Base-by-base conservation (phyloP, 1,140 invertebrate species). In the Psilanteris sp. region DNA sequence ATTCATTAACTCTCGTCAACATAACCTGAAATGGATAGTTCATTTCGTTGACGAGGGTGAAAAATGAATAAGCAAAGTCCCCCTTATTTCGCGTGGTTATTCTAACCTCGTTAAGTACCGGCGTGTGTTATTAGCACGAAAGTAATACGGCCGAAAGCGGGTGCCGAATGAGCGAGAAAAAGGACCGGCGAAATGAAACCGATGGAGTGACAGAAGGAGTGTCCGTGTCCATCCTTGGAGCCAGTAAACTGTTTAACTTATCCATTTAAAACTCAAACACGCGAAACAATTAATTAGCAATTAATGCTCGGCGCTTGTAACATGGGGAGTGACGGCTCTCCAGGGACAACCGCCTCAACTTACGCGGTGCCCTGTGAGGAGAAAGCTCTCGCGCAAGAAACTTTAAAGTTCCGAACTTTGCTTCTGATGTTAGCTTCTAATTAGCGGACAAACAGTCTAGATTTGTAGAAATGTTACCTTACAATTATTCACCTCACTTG, bases 241-340 rank as follows among this genome's bases (percentile, higher is more conserved):
- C 81, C 79, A 77, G 81, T 77, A 78, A 77, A 77, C 79, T 83
- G 82, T 87, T 86, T 85, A 83, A 86, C 77, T 86, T 86, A 83
- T 81, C 80, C 67, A 85, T 83, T 84, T 83, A 81, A 83, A 86
- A 87, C 72, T 86, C 86, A 87, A 86, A 87, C 84, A 86, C 79
- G 77, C 80, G 79, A 86, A 85, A 86, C 85, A 86, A 86, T 86
- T 86, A 85, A 87, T 86, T 86, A 85, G 80, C 83, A 87, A 87
- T 87, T 85, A 87, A 85, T 82, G 81, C 77, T 83, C 54, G 79
- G 70, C 74, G 78, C 52, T 78, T 43, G 79, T 70, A 61, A 77
- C 67, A 66, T 46, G 64, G 64, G 50, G 62, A 79, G 36, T 52
- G 71, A 78, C 70, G 55, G 48, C 29, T 29, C 74, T 67, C 75